Evolutionary conservation across 1,140 invertebrate genomes (phyloP).

Genomic region (Drosophila repletoides): DNA sequence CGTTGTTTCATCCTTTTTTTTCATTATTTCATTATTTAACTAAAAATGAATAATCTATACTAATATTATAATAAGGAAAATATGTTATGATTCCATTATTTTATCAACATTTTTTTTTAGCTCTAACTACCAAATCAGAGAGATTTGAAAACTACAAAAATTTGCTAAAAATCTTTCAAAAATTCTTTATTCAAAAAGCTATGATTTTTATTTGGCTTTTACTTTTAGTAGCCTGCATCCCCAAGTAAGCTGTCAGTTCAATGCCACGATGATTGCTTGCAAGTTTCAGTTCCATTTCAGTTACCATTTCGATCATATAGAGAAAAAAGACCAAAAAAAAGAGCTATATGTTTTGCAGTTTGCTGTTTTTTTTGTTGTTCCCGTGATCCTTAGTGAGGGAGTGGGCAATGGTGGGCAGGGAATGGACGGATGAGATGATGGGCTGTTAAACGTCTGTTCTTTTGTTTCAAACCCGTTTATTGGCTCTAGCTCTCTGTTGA

Average conservation of each 20-base stretch:
- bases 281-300: conserved; percentile 37
- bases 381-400: conserved; percentile 57
- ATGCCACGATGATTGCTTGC: conserved; percentile 19
- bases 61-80: too few relatives aligned
- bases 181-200: too few relatives aligned
- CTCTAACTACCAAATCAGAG: too few relatives aligned
- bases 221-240: too few relatives aligned
- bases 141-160: too few relatives aligned
- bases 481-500: conserved; percentile 51
- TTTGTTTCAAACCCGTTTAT: conserved; percentile 78
- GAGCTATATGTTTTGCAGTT: conserved; percentile 45
- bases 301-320: conserved; percentile 56
- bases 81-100: too few relatives aligned
- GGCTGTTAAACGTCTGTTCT: conserved; percentile 71
- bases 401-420: not conserved
- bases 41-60: too few relatives aligned
- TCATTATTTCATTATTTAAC: too few relatives aligned
- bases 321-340: conserved; percentile 11
- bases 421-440: not conserved
- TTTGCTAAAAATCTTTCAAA: too few relatives aligned
- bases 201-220: too few relatives aligned
- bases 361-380: conserved; percentile 14
- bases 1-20: too few relatives aligned
- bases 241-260: conserved; percentile 3
- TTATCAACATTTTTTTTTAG: too few relatives aligned